Percentiles rank a stretch among this genome's conserved stretches.
Conservation (phyloP, 2,888 invertebrate genomes). For the Chloromyia formosa region DNA sequence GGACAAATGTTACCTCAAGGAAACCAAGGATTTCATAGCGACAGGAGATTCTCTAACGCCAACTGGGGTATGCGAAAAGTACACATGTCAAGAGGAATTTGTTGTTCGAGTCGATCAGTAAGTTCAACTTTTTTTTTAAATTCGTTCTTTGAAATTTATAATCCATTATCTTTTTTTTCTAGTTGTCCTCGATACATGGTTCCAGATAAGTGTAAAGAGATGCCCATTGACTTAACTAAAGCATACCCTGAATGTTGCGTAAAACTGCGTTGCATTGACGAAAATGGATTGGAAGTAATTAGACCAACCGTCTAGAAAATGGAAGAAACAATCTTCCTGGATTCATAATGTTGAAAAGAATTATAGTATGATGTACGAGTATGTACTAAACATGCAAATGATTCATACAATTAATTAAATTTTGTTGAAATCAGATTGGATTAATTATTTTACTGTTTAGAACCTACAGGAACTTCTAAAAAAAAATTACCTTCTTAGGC, state of each 20-base stretch:
- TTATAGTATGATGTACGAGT: too few relatives aligned
- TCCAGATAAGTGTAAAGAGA: constrained; percentile 32
- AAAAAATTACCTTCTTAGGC: too few relatives aligned
- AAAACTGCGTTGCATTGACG: constrained; percentile 57
- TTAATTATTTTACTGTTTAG: too few relatives aligned
- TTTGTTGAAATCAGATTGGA: too few relatives aligned
- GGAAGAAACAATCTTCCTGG: too few relatives aligned
- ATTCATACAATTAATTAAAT: too few relatives aligned
- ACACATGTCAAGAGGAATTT: constrained; percentile 42
- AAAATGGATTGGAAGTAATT: background rate
- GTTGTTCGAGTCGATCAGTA: constrained; percentile 42
- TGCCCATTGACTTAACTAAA: constrained; percentile 41
- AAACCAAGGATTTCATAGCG: constrained; percentile 18
- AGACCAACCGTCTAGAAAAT: background rate
- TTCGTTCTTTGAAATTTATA: background rate
- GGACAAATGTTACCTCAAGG: constrained; percentile 35
- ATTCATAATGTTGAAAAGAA: too few relatives aligned
- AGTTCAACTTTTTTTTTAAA: background rate
- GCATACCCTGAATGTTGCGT: constrained; percentile 54
- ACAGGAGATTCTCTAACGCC: constrained; percentile 21
- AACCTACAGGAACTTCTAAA: too few relatives aligned
- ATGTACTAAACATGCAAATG: too few relatives aligned
- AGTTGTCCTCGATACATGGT: constrained; percentile 41
- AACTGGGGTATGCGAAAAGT: constrained; percentile 35
- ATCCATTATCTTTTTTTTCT: background rate